Evolutionary conservation across 1,140 invertebrate genomes (phyloP).

Genomic region (Drosophila busckii): DNA sequence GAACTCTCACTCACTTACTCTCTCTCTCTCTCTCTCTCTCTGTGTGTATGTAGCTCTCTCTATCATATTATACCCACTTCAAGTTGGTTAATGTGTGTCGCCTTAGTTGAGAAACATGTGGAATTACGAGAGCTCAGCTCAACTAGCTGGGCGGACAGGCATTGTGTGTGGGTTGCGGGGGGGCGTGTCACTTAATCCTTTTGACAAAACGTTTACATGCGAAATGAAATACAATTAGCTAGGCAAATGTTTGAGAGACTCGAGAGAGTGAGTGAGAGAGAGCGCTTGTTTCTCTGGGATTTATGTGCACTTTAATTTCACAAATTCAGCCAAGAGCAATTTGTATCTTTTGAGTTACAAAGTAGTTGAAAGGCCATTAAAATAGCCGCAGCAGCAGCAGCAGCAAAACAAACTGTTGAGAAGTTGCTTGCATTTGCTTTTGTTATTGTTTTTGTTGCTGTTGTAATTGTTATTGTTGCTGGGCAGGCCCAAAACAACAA

Average conservation of each 20-base stretch:
- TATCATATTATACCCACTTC: constrained; percentile 43
- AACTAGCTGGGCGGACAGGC: background rate
- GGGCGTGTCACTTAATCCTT: constrained; percentile 48
- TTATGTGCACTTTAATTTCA: constrained; percentile 59
- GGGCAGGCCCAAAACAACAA: constrained; percentile 61
- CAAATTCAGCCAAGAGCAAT: constrained; percentile 50
- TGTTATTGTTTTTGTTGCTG: constrained; percentile 1
- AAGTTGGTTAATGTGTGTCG: constrained; percentile 66
- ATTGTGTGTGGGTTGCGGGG: background rate
- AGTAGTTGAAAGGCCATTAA: constrained; percentile 66
- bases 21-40: background rate
- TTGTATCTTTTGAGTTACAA: constrained; percentile 67
- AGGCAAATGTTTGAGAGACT: constrained; percentile 22
- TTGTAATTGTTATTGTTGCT: constrained; percentile 33
- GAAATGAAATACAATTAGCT: constrained; percentile 56
- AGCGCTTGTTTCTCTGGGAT: background rate
- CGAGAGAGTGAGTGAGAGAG: constrained; percentile 3
- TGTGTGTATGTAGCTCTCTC: background rate
- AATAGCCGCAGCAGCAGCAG: constrained; percentile 61
- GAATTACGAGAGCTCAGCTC: constrained; percentile 46
- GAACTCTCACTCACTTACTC: constrained; percentile 4
- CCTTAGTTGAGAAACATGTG: constrained; percentile 58
- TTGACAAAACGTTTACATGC: constrained; percentile 71
- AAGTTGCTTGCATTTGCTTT: constrained; percentile 10
- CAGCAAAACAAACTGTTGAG: constrained; percentile 65